Evolutionary conservation across 2,113 vertebrate genomes (phyloP), one percentile per base, ranked within the genome.

Genomic region (Nothocercus nigrocapillus): DNA sequence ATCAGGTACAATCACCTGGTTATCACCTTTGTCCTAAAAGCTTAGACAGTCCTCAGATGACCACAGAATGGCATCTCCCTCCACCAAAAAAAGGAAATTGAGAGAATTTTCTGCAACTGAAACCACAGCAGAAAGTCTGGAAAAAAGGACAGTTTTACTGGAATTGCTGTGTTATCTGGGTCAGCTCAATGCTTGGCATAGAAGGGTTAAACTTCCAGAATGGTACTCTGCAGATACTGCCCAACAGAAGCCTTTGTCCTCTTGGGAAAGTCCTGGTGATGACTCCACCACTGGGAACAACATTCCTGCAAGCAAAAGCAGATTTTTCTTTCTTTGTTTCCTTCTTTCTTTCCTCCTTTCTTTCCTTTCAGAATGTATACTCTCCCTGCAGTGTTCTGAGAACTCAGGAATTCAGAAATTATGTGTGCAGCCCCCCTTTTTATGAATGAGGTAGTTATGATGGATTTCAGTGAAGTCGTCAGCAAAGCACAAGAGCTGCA

Each of bases 351-450:
- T 49, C 49, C 24, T 49, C 49, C 49, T 49, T 49, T 49, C 49
- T 49, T 49, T 5, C 49, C 49, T 49, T 49, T 49, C 49, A 11
- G 21, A 49, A 49, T 49, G 49, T 11, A 73, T 79, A 38, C 69
- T 83, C 58, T 92, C 79, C 73, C 72, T 84, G 78, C 67, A 82
- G 66, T 11, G 15, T 92, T 58, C 64, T 61, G 61, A 59, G 70
- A 25, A 53, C 94, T 94, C 90, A 91, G 45, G 94, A 93, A 96
- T 95, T 89, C 92, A 36, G 16, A 84, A 38, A 84, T 15, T 81
- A 94, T 88, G 81, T 88, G 87, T 78, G 92, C 76, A 77, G 90
- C 84, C 76, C 24, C 84, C 76, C 24, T 8, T 32, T 58, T 75
- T 77, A 58, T 83, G 91, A 94, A 95, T 67, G 89, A 94, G 87